These are phyloP conservation scores for Ophioderma brevispina DNA, from an alignment of 35 echinoderm and acorn worm genomes.

Conservation along the genomic window DNA sequence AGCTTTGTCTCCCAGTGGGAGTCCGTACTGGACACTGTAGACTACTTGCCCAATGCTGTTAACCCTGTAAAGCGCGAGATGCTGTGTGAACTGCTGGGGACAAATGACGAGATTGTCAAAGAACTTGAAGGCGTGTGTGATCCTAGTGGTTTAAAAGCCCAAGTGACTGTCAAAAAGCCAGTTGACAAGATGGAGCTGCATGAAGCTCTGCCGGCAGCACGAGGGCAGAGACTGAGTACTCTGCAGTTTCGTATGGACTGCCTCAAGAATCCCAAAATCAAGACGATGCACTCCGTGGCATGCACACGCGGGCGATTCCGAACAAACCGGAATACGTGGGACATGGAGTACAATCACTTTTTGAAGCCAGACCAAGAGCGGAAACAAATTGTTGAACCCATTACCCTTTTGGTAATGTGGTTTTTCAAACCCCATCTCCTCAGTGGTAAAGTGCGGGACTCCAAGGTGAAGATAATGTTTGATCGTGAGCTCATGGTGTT, in stretches of 20 bases:
- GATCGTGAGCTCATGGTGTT: constrained; percentile 79
- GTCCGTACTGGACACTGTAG: background rate
- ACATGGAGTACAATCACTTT: background rate
- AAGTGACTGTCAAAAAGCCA: background rate
- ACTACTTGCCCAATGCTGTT: background rate
- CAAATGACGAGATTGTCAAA: background rate
- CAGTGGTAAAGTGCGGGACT: background rate
- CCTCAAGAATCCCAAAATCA: background rate
- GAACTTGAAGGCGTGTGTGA: background rate
- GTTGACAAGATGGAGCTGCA: background rate
- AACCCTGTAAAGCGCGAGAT: background rate
- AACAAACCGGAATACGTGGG: background rate
- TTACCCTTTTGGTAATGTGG: background rate
- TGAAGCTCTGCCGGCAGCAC: background rate
- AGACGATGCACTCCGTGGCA: background rate
- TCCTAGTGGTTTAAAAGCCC: background rate
- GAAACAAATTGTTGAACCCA: background rate
- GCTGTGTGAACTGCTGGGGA: background rate
- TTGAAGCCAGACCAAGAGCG: background rate
- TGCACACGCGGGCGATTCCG: background rate
- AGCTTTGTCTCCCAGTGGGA: background rate
- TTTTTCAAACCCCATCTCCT: background rate
- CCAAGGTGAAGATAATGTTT: constrained; percentile 3
- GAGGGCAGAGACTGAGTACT: background rate
- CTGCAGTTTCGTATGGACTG: background rate